Percentiles rank a stretch among this genome's conserved stretches.
Evolutionary conservation across 2,797 vertebrate genomes (phyloP).

Genomic region (Balearica regulorum): DNA sequence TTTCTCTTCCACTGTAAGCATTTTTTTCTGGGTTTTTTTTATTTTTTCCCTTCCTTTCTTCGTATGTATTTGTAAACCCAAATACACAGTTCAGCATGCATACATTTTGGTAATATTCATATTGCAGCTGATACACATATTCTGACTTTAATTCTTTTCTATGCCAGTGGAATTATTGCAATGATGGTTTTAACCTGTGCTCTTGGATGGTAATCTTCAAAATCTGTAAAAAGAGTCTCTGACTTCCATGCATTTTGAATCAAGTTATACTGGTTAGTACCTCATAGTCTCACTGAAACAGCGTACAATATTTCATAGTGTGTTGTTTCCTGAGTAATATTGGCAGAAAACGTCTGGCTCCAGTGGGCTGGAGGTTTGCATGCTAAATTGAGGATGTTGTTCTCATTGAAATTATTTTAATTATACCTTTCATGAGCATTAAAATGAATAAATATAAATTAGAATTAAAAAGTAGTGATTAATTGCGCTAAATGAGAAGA

Average conservation of each 20-base stretch:
- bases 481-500: neutral
- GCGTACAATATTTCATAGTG: neutral
- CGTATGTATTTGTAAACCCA: neutral
- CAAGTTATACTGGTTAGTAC: neutral
- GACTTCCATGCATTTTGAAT: neutral
- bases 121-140: neutral
- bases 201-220: neutral
- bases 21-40: neutral
- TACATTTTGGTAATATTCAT: neutral
- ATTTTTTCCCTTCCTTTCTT: neutral
- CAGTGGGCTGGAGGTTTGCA: neutral
- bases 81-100: rapidly evolving
- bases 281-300: neutral
- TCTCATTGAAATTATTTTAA: neutral
- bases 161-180: neutral
- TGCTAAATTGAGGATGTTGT: neutral
- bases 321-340: neutral
- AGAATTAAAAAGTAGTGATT: neutral
- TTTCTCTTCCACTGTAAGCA: neutral
- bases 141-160: neutral
- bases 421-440: neutral
- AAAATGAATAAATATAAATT: neutral
- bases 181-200: neutral
- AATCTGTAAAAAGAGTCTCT: neutral
- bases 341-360: neutral